Evolutionary conservation across 2,888 invertebrate species (phyloP).

Genomic region (Caenorhabditis afra): DNA sequence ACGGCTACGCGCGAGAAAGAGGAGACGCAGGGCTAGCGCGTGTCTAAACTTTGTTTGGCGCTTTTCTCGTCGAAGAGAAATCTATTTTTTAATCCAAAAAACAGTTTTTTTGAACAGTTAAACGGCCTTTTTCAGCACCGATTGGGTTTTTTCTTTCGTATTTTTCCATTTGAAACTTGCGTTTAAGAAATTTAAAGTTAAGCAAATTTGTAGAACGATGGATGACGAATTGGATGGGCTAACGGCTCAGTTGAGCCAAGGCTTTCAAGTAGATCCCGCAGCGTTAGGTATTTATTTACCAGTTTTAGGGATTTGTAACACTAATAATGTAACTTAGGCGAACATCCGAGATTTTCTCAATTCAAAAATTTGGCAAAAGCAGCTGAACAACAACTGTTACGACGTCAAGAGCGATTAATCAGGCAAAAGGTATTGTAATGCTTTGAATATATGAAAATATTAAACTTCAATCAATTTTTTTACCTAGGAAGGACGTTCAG

Average conservation of each 20-base stretch:
- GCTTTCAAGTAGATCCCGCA: conserved; percentile 62
- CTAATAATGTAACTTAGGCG: conserved; percentile 54
- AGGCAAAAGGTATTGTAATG: too few relatives aligned
- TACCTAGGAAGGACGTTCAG: conserved; percentile 38
- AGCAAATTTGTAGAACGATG: conserved; percentile 26
- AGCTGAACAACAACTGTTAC: conserved; percentile 70
- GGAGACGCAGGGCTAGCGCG: too few relatives aligned
- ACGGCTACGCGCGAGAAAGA: too few relatives aligned
- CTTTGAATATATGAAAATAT: conserved; percentile 50
- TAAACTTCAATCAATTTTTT: neutral
- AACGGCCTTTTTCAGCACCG: too few relatives aligned
- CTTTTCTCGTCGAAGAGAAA: too few relatives aligned
- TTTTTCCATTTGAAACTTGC: too few relatives aligned
- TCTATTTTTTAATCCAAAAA: too few relatives aligned
- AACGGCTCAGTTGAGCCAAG: conserved; percentile 33
- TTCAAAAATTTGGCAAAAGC: conserved; percentile 66
- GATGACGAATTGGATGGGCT: conserved; percentile 51
- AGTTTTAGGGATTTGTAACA: too few relatives aligned
- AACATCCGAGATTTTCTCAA: conserved; percentile 68
- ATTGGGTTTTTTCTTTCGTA: too few relatives aligned
- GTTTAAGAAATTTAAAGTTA: too few relatives aligned
- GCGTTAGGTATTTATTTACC: conserved; percentile 56
- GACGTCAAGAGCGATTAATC: conserved; percentile 68
- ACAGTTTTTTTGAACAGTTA: too few relatives aligned
- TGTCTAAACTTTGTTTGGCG: too few relatives aligned